Base-by-base conservation (phyloP, 2,797 vertebrate species). In the Microcaecilia unicolor region DNA sequence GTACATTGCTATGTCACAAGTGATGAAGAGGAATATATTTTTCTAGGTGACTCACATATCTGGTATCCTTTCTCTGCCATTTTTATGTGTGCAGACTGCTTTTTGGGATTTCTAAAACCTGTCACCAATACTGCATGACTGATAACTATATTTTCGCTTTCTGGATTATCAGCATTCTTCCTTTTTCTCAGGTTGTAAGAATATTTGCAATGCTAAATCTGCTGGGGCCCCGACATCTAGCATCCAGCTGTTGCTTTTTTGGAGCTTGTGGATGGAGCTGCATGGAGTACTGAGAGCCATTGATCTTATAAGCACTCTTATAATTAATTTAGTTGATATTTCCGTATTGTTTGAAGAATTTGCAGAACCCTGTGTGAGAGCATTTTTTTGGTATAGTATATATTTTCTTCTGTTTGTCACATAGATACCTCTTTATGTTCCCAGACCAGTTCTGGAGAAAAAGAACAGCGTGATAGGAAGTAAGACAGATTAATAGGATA, bases 281-380 rank as follows among this genome's bases (percentile, higher is more conserved):
- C 12, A 28, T 18, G 16, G 23, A 45, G 22, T 20, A 23, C 18
- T 34, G 18, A 6, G 39, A 51, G 39, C 51, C 33, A 39, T 17
- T 51, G 47, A 67, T 61, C 41, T 64, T 32, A 44, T 58, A 40
- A 25, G 44, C n/a, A 66, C 25, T 50, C 51, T 34, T 48, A 34
- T 41, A 23, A 34, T 54, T 56, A 29, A 38, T 57, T 65, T 71
- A 42, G 38, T 37, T 46, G 28, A 15, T 15, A 28, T 25, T 29
- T 51, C 47, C 12, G 12, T n/a, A n/a, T n/a, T n/a, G n/a, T n/a
- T n/a, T n/a, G n/a, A n/a, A n/a, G n/a, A n/a, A n/a, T n/a, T n/a
- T n/a, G n/a, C n/a, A n/a, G n/a, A n/a, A n/a, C n/a, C n/a, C n/a
- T n/a, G n/a, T n/a, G n/a, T n/a, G n/a, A n/a, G n/a, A n/a, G n/a